Percentiles rank a stretch among this genome's conserved stretches.
Conservation (phyloP, 2,888 invertebrate species). For the Hyles lineata region DNA sequence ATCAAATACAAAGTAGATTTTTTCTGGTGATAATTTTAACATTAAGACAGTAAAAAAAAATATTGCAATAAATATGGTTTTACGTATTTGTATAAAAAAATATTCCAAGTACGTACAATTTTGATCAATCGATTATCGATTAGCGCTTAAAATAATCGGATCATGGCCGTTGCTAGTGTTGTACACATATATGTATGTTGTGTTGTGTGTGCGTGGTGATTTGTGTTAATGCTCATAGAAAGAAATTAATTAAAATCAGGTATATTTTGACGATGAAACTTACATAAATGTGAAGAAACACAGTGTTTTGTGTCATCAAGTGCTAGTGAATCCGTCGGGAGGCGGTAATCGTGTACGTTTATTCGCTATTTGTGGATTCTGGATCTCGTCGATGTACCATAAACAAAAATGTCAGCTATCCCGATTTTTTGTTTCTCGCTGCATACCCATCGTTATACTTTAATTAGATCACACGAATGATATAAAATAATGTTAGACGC, state of each 20-base stretch:
- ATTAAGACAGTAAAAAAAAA: too few species aligned
- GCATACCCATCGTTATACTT: slow-evolving; percentile 80
- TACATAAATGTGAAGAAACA: slow-evolving; percentile 81
- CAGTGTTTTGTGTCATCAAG: slow-evolving; percentile 81
- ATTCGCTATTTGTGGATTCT: slow-evolving; percentile 84
- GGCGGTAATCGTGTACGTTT: slow-evolving; percentile 84
- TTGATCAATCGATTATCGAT: slow-evolving; percentile 5
- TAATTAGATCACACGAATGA: slow-evolving; percentile 83
- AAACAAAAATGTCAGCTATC: slow-evolving; percentile 86
- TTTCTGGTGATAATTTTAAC: too few species aligned
- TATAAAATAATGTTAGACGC: slow-evolving; percentile 79
- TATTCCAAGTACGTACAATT: too few species aligned
- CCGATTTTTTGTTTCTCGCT: slow-evolving; percentile 84
- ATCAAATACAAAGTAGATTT: too few species aligned
- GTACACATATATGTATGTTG: slow-evolving; percentile 73
- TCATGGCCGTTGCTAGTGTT: slow-evolving; percentile 54
- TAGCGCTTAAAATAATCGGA: slow-evolving; percentile 24
- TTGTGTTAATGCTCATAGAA: slow-evolving; percentile 84
- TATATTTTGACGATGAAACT: slow-evolving; percentile 80
- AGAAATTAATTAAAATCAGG: slow-evolving; percentile 82
- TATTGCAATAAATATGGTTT: too few species aligned
- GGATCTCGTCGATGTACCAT: slow-evolving; percentile 84
- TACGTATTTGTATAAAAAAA: too few species aligned
- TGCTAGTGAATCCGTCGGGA: slow-evolving; percentile 82
- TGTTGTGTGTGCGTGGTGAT: slow-evolving; percentile 86